Percentiles rank a stretch among this genome's conserved stretches.
These are phyloP conservation scores for Synergus itoensis DNA, from an alignment of 2,888 invertebrate genomes.

Conservation along the genomic window DNA sequence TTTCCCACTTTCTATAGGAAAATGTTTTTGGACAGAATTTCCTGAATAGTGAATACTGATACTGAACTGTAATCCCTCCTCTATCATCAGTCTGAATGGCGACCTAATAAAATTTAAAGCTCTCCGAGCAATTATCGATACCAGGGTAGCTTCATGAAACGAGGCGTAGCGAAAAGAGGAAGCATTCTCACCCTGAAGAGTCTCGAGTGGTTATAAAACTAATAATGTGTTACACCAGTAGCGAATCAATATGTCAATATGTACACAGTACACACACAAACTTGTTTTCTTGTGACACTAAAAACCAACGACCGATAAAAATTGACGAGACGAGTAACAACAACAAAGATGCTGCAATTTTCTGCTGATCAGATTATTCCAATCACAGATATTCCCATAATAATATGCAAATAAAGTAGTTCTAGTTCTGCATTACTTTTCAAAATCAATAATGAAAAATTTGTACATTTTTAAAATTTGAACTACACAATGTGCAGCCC, in stretches of 20 bases:
- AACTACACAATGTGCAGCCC: no score
- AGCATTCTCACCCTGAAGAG: background rate
- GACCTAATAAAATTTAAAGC: background rate
- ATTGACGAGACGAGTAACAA: background rate
- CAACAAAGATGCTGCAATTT: background rate
- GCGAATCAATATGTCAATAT: background rate
- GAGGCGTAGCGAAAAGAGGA: background rate
- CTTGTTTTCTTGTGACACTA: background rate
- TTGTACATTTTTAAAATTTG: no score
- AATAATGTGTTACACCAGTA: background rate
- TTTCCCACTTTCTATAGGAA: no score
- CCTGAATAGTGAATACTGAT: background rate
- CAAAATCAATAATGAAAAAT: no score
- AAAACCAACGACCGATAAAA: background rate
- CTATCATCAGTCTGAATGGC: background rate
- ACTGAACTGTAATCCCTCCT: background rate
- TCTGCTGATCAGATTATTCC: background rate
- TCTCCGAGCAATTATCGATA: background rate
- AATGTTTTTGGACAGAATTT: background rate
- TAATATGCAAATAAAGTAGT: no score
- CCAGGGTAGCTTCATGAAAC: slow-evolving; percentile 10
- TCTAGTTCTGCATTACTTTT: no score
- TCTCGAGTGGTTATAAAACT: background rate
- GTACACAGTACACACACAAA: background rate
- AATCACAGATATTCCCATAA: background rate